These are phyloP conservation scores for Petrocephalus sullivani DNA, from an alignment of 2,797 vertebrate genomes.

Conservation along the genomic window DNA sequence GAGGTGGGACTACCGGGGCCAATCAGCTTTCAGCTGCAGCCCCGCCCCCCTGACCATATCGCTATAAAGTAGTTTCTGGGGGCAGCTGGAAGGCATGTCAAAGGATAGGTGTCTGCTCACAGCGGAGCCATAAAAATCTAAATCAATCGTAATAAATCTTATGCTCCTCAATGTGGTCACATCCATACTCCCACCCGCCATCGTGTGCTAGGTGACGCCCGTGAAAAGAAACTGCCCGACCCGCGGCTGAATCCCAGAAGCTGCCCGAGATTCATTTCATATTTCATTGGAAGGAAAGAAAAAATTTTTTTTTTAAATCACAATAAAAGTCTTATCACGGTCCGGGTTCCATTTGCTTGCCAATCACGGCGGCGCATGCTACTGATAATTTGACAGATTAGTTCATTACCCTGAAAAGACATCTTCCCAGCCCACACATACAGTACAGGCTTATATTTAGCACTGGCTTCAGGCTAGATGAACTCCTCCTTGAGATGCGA, in stretches of 20 bases:
- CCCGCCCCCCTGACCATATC: not conserved
- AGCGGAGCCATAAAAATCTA: not conserved
- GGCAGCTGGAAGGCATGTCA: not conserved
- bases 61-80: not conserved
- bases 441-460: not conserved
- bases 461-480: not conserved
- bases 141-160: not conserved
- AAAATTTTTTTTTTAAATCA: constrained; percentile 26
- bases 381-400: not conserved
- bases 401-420: not conserved
- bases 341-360: not conserved
- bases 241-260: not conserved
- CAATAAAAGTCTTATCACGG: constrained; percentile 8
- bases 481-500: not conserved
- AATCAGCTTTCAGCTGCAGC: not conserved
- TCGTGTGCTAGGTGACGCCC: not conserved
- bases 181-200: not conserved
- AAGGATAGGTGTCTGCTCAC: not conserved
- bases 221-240: not conserved
- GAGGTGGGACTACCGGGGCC: not conserved
- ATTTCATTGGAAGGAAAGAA: constrained; percentile 26
- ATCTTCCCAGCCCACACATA: not conserved
- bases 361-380: constrained; percentile 22
- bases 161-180: not conserved
- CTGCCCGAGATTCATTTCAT: not conserved